phyloP scores from a whole-genome alignment of 2,113 vertebrate species.

The Dicaeum eximium region DNA sequence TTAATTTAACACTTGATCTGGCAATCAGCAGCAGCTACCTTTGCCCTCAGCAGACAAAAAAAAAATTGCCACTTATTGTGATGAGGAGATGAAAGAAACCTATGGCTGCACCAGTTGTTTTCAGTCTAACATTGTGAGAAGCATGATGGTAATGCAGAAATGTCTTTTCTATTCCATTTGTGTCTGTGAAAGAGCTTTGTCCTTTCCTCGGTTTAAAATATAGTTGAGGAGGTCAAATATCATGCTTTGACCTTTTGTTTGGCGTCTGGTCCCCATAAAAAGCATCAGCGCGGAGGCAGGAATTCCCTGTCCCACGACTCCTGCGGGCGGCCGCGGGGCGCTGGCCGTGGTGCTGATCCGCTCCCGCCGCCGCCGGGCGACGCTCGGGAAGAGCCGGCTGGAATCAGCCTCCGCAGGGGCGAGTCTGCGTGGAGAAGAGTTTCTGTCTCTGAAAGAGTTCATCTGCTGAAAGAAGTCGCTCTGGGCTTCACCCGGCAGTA shows the following conservation, averaged over 20 bases:
- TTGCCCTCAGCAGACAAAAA: neutral
- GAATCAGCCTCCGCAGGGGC: neutral
- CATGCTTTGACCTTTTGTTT: neutral
- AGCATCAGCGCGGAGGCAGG: fast-evolving
- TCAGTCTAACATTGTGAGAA: neutral
- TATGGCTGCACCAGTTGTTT: neutral
- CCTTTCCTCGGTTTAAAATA: neutral
- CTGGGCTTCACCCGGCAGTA: slow-evolving; percentile 38
- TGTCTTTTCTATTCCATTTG: neutral
- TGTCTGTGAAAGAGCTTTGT: neutral
- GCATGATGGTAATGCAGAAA: fast-evolving
- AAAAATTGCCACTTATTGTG: neutral
- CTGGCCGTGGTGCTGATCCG: slow-evolving; percentile 63
- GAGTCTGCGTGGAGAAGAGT: neutral
- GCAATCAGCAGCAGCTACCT: neutral
- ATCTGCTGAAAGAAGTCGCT: neutral
- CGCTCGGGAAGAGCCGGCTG: neutral
- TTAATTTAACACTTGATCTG: neutral
- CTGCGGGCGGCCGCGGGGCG: neutral
- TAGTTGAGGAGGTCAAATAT: neutral
- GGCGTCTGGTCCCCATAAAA: neutral
- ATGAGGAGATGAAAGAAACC: neutral
- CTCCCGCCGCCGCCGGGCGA: neutral
- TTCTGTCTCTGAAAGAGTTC: neutral
- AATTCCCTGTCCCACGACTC: too few relatives aligned